Evolutionary conservation across 2,888 invertebrate species (phyloP), one percentile per base, ranked within the genome.

Genomic region (Eristalis tenax): DNA sequence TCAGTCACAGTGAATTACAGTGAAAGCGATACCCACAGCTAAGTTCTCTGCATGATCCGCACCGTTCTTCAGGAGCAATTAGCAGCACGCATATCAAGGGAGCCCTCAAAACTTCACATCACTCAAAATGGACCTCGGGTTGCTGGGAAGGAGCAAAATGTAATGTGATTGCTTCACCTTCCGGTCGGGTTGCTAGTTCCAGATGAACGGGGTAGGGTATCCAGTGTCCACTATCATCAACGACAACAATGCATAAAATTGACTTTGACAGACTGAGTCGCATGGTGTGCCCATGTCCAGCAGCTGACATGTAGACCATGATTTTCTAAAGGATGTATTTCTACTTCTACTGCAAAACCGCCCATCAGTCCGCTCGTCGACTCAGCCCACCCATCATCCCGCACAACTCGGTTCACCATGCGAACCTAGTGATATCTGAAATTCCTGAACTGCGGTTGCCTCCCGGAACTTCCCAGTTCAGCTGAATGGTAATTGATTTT

Each of bases 401-500:
- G n/a, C 43, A 43, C 43, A 18, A 43, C 43, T 43, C 6, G 43
- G 43, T n/a, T 15, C 43, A 43, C 15, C 43, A n/a, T n/a, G 43
- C 43, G n/a, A 1, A 15, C 15, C 43, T 5, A 50, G 8, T 50
- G 50, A 5, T 18, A 50, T 18, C 50, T 50, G 18, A 61, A 61
- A 61, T 59, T 15, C 32, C 32, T 59, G 40, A 23, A 59, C 26
- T 59, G 43, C 22, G 23, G n/a, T 10, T 56, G 50, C 18, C 50
- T 28, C 2, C 18, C n/a, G n/a, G 6, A 15, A 23, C 56, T 13
- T 10, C 61, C 8, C 40, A 23, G 32, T 66, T 13, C 43, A 35
- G 43, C 61, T 32, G 63, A 57, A 26, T 32, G 43, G 71, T 83
- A 87, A 87, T 83, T 87, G 87, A 83, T 87, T 79, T 83, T 68